Evolutionary conservation across 2,113 vertebrate genomes (phyloP).

Genomic region (Corydoras sp.): DNA sequence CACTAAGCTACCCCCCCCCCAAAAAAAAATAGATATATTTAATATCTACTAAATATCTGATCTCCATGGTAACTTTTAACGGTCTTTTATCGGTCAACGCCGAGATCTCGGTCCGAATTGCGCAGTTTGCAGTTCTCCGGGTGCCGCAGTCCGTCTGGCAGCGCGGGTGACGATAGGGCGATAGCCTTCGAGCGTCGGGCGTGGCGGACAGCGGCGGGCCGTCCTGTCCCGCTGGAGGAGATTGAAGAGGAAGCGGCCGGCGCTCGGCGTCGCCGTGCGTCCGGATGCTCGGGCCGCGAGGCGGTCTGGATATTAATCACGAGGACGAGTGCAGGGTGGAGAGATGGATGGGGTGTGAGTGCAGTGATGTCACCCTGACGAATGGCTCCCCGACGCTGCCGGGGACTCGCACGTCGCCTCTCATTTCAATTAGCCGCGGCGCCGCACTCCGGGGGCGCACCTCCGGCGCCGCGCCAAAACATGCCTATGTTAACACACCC

Average conservation of each 20-base stretch:
- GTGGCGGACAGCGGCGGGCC: not conserved
- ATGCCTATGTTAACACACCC: conserved; percentile 15
- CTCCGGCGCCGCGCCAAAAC: conserved; percentile 42
- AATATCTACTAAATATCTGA: too few species aligned
- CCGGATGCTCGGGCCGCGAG: conserved; percentile 41
- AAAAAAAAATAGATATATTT: too few species aligned
- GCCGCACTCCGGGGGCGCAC: conserved; percentile 38
- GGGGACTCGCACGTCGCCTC: conserved; percentile 73
- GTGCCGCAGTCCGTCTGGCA: too few species aligned
- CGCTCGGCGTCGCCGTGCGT: conserved; percentile 48
- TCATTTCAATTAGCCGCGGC: conserved; percentile 77
- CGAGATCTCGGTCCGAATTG: too few species aligned
- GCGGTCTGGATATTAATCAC: conserved; percentile 74
- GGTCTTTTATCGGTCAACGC: too few species aligned
- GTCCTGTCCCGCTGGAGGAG: conserved; percentile 24
- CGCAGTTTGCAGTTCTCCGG: too few species aligned
- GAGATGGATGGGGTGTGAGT: conserved; percentile 76
- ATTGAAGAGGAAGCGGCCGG: conserved; percentile 33
- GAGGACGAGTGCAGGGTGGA: conserved; percentile 55
- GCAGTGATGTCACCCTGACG: conserved; percentile 77
- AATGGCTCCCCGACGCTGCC: conserved; percentile 69
- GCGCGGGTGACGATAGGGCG: too few species aligned
- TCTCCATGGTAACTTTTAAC: too few species aligned
- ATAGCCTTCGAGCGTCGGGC: too few species aligned
- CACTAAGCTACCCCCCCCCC: not conserved